phyloP scores from a whole-genome alignment of 2,113 vertebrate genomes.

The Pseudolaguvia tuberculata region DNA sequence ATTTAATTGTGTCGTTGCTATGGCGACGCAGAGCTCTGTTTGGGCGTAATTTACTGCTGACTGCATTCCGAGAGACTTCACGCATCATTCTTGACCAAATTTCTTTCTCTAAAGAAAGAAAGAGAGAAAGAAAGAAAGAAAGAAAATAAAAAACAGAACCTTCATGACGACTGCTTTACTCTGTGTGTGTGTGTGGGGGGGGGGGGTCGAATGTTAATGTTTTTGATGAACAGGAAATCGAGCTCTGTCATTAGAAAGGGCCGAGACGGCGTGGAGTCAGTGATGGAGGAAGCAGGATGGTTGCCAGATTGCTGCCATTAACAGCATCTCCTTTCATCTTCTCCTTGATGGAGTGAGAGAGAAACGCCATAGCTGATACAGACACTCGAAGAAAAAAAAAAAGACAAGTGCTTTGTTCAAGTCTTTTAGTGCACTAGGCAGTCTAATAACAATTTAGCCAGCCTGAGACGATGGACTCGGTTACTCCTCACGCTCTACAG shows the following conservation, averaged over 20 bases:
- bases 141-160: conserved; percentile 53
- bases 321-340: conserved; percentile 12
- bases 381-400: neutral
- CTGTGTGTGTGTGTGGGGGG: conserved; percentile 8
- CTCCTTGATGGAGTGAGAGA: neutral
- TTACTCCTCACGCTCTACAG: neutral
- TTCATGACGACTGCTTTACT: neutral
- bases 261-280: conserved; percentile 12
- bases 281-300: conserved; percentile 1
- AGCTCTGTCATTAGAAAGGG: conserved; percentile 14
- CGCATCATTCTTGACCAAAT: conserved; percentile 61
- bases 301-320: conserved; percentile 19
- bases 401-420: neutral
- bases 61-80: conserved; percentile 70
- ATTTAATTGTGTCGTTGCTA: conserved; percentile 86
- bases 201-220: neutral
- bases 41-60: conserved; percentile 82
- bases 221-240: conserved; percentile 20
- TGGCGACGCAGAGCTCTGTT: conserved; percentile 82
- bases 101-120: conserved; percentile 61
- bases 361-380: neutral
- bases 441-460: conserved; percentile 11
- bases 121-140: no score
- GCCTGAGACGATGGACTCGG: neutral
- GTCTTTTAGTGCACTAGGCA: neutral